Evolutionary conservation across 2,113 vertebrate genomes (phyloP).

Genomic region (Mesocricetus auratus): DNA sequence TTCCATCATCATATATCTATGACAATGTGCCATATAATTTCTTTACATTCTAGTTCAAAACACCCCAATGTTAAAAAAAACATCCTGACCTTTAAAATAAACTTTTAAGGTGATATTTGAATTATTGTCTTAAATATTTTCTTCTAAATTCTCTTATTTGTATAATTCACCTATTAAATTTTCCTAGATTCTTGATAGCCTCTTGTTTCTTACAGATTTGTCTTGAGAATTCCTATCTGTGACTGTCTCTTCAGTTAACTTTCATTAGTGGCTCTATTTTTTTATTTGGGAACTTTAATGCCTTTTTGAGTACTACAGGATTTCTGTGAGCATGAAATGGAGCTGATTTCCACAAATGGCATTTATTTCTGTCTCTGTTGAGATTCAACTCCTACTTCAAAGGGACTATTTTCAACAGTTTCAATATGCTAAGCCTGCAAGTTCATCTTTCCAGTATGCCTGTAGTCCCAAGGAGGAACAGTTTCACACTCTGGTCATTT

Average conservation of each 20-base stretch:
- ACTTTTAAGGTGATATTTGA: background rate
- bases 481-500: background rate
- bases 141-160: background rate
- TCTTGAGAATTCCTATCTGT: background rate
- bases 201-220: background rate
- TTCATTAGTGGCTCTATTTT: background rate
- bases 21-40: background rate
- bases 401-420: background rate
- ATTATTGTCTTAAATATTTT: background rate
- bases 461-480: background rate
- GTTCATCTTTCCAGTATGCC: background rate
- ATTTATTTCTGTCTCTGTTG: background rate
- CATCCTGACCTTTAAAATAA: background rate
- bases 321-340: background rate
- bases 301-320: accelerated
- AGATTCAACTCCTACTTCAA: background rate
- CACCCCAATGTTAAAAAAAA: background rate
- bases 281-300: background rate
- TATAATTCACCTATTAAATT: background rate
- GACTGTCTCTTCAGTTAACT: background rate
- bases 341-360: background rate
- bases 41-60: background rate
- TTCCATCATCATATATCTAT: background rate
- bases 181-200: background rate
- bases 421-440: background rate